Percentiles rank a stretch among this genome's conserved stretches.
Evolutionary conservation across 1,140 invertebrate species (phyloP).

Genomic region (Bilobella aurantiaca): DNA sequence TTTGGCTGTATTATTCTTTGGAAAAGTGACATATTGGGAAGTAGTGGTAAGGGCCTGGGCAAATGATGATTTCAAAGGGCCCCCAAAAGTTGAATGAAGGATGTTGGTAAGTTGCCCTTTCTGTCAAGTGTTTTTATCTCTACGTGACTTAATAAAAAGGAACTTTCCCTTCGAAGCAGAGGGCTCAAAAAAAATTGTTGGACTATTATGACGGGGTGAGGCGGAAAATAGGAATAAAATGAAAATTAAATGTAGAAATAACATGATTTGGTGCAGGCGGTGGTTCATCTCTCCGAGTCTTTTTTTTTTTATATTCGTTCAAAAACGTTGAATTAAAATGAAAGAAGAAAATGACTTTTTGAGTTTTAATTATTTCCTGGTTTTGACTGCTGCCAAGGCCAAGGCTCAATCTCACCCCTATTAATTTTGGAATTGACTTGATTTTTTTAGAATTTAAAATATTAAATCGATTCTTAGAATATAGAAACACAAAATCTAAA

Average conservation of each 20-base stretch:
- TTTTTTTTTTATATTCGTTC: too few species aligned
- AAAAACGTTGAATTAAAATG: not conserved
- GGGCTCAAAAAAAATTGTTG: not conserved
- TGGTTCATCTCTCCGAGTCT: too few species aligned
- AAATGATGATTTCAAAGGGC: not conserved
- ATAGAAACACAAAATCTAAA: too few species aligned
- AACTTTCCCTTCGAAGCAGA: not conserved
- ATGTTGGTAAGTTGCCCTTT: not conserved
- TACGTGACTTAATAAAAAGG: constrained; percentile 33
- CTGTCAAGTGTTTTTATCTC: constrained; percentile 32
- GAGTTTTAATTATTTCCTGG: too few species aligned
- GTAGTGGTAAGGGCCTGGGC: not conserved
- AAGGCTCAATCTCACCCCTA: too few species aligned
- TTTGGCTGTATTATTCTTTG: too few species aligned
- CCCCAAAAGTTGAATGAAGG: not conserved
- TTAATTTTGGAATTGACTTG: too few species aligned
- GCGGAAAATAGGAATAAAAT: not conserved
- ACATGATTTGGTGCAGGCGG: too few species aligned
- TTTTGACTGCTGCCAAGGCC: too few species aligned
- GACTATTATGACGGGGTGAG: not conserved
- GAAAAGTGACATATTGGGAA: not conserved
- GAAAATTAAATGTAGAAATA: too few species aligned
- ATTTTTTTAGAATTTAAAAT: too few species aligned
- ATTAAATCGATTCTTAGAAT: too few species aligned
- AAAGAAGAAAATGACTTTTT: not conserved